phyloP scores from a whole-genome alignment of 2,797 vertebrate species.

The Threskiornis aethiopicus region DNA sequence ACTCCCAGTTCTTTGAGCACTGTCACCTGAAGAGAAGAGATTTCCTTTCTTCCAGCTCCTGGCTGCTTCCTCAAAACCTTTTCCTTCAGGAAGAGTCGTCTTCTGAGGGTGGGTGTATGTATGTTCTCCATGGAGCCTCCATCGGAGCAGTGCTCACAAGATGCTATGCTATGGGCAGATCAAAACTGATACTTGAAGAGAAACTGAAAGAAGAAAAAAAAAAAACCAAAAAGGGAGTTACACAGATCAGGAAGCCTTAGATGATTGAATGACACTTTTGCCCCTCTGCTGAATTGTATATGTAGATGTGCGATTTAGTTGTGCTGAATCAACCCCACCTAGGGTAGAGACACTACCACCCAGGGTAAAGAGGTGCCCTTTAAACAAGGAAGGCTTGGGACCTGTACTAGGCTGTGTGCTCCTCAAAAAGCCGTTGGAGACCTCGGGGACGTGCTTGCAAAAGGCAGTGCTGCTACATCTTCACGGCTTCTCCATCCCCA shows the following conservation, averaged over 20 bases:
- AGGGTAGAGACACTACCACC: neutral
- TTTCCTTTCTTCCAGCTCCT: neutral
- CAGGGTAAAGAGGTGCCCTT: neutral
- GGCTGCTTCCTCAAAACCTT: neutral
- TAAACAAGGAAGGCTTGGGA: neutral
- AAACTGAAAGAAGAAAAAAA: neutral
- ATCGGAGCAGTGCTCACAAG: neutral
- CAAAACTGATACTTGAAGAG: neutral
- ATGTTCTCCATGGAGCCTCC: neutral
- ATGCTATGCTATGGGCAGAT: neutral
- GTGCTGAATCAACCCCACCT: neutral
- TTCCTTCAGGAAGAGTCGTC: neutral
- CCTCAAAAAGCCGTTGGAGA: neutral
- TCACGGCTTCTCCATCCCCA: neutral
- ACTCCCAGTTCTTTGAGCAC: neutral
- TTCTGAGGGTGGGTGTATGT: neutral
- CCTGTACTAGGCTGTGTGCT: fast-evolving
- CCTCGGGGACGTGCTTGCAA: neutral
- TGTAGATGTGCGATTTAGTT: neutral
- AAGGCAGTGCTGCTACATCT: neutral
- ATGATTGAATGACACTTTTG: neutral
- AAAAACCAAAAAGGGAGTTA: neutral
- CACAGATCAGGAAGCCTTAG: neutral
- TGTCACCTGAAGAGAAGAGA: neutral
- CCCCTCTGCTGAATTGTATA: neutral